Evolutionary conservation across 2,113 vertebrate species (phyloP).

Genomic region (Melanerpes formicivorus): DNA sequence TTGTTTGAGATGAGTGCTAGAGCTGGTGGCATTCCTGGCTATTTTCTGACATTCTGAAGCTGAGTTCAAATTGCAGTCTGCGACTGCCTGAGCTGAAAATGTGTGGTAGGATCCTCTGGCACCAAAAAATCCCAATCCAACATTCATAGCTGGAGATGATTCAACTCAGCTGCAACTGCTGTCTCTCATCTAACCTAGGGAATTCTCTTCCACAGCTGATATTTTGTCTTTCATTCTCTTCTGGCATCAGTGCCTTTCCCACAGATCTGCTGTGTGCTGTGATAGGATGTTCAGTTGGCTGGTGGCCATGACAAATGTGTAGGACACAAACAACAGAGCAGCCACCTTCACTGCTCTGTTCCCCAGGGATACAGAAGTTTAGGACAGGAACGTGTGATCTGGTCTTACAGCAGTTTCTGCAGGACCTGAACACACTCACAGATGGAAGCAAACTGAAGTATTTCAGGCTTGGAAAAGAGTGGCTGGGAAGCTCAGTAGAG

Average conservation of each 20-base stretch:
- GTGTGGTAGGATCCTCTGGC: not conserved
- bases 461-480: too few species aligned
- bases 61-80: not conserved
- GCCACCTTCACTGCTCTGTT: not conserved
- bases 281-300: not conserved
- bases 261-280: not conserved
- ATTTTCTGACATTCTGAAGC: not conserved
- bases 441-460: not conserved
- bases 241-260: slow-evolving; percentile 37
- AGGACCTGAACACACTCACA: not conserved
- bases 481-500: too few species aligned
- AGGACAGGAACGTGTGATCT: not conserved
- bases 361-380: not conserved
- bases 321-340: not conserved
- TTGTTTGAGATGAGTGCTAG: not conserved
- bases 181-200: not conserved
- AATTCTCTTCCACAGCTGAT: not conserved
- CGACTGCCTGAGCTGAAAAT: not conserved
- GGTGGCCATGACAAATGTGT: not conserved
- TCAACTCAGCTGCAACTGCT: slow-evolving; percentile 1
- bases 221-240: slow-evolving; percentile 11
- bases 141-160: not conserved
- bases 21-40: not conserved
- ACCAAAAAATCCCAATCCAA: not conserved
- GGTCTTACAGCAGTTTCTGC: not conserved